phyloP scores from a whole-genome alignment of 2,888 invertebrate species.

The Salpingus planirostris region DNA sequence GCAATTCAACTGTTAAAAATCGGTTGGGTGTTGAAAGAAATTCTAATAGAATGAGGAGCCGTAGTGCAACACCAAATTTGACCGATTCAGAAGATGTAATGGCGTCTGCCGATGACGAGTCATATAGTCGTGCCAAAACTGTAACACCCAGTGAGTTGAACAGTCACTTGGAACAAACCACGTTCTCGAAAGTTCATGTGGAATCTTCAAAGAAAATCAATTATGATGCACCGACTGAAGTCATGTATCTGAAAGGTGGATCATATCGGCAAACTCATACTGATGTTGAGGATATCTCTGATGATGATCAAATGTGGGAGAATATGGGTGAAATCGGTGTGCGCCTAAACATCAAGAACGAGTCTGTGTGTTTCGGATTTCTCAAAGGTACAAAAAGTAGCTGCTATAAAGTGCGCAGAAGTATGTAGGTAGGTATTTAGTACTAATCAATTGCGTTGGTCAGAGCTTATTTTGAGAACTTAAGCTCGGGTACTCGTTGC shows the following conservation, averaged over 20 bases:
- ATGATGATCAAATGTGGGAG: slow-evolving; percentile 16
- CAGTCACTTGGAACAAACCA: slow-evolving; percentile 39
- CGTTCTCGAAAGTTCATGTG: slow-evolving; percentile 41
- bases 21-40: not conserved
- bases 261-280: slow-evolving; percentile 42
- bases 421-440: too few relatives aligned
- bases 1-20: too few relatives aligned
- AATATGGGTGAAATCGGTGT: not conserved
- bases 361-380: slow-evolving; percentile 12
- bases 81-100: slow-evolving; percentile 45
- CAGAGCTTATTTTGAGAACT: too few relatives aligned
- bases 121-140: slow-evolving; percentile 29
- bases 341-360: slow-evolving; percentile 6
- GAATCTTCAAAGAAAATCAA: slow-evolving; percentile 41
- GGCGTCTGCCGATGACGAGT: slow-evolving; percentile 41
- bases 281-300: slow-evolving; percentile 46
- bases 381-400: slow-evolving; percentile 18
- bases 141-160: slow-evolving; percentile 38
- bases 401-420: too few relatives aligned
- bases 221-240: slow-evolving; percentile 40
- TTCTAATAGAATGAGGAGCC: too few relatives aligned
- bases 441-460: too few relatives aligned
- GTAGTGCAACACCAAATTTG: slow-evolving; percentile 14
- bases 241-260: slow-evolving; percentile 45
- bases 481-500: not conserved